A percentile compares a stretch with the other conserved stretches of the same genome.
phyloP scores from a whole-genome alignment of 2,113 vertebrate genomes.

The Procavia capensis region DNA sequence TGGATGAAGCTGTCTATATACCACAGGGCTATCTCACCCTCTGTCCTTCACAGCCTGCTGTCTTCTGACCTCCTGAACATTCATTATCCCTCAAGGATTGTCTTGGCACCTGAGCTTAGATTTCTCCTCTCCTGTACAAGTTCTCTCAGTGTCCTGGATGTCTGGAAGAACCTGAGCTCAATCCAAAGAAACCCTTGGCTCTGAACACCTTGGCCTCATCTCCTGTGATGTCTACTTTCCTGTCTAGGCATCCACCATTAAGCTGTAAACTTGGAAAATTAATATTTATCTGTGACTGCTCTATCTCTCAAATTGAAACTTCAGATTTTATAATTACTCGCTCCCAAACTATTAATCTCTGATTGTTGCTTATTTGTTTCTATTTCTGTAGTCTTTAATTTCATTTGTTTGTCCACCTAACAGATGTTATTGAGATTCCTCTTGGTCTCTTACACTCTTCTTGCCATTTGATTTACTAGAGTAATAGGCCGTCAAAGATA shows the following conservation, averaged over 20 bases:
- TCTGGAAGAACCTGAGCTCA: not conserved
- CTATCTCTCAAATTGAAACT: not conserved
- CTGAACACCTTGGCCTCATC: not conserved
- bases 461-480: not conserved
- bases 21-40: not conserved
- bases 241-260: not conserved
- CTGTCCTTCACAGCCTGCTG: not conserved
- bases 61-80: not conserved
- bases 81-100: not conserved
- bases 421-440: not conserved
- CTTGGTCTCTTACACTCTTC: not conserved
- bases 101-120: not conserved
- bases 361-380: not conserved
- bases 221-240: not conserved
- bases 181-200: not conserved
- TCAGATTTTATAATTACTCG: not conserved
- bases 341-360: not conserved
- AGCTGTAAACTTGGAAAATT: not conserved
- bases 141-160: not conserved
- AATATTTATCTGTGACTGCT: not conserved
- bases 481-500: not conserved
- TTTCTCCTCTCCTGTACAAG: not conserved
- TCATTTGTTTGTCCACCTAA: not conserved
- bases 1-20: not conserved
- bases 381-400: not conserved